Evolutionary conservation across 64 coral and sea anemone species (phyloP).

Genomic region (Stichodactyla mertensii): DNA sequence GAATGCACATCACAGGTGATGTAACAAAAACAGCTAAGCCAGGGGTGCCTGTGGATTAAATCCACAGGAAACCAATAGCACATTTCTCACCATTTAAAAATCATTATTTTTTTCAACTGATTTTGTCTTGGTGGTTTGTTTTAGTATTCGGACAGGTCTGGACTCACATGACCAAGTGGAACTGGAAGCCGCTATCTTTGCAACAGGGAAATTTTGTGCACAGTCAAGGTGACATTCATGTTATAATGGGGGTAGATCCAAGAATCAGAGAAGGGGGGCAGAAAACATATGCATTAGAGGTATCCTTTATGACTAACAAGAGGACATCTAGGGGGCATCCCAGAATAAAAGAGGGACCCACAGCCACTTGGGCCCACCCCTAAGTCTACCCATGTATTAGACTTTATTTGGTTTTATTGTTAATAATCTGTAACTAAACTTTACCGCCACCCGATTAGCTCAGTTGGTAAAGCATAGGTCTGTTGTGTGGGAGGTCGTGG

Average conservation of each 20-base stretch:
- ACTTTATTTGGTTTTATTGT: neutral
- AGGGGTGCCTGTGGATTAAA: neutral
- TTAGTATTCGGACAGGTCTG: constrained; percentile 62
- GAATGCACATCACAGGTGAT: constrained; percentile 96
- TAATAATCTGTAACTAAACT: neutral
- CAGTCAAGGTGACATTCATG: constrained; percentile 65
- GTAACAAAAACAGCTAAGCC: neutral
- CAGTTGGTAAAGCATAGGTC: too few relatives aligned
- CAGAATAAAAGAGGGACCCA: too few relatives aligned
- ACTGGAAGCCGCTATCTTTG: constrained; percentile 93
- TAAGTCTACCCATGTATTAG: too few relatives aligned
- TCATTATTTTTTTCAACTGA: neutral
- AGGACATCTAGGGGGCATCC: too few relatives aligned
- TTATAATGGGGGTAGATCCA: neutral
- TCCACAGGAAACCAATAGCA: neutral
- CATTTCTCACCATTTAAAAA: too few relatives aligned
- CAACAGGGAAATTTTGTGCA: constrained; percentile 83
- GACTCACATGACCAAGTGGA: constrained; percentile 96
- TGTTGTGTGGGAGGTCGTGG: too few relatives aligned
- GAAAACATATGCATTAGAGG: too few relatives aligned
- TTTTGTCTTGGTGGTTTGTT: neutral
- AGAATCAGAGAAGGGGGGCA: too few relatives aligned
- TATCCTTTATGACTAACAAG: too few relatives aligned
- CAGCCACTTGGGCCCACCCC: too few relatives aligned
- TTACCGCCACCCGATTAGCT: too few relatives aligned